Conservation (phyloP, 2,113 vertebrate genomes). For the Grammomys surdaster region DNA sequence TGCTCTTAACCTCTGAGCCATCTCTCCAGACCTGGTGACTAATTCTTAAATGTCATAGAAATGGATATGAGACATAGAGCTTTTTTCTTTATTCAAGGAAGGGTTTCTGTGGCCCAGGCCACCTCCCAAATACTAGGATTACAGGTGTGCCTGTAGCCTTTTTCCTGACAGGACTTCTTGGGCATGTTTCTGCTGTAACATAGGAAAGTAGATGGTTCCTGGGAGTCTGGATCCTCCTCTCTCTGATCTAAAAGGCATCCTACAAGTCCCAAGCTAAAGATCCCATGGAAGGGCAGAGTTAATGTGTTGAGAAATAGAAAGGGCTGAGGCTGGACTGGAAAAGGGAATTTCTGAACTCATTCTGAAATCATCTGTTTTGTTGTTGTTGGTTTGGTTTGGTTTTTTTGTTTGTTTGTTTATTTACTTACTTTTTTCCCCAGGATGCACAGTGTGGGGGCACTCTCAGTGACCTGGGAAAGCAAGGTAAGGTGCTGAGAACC, state of each 20-base stretch:
- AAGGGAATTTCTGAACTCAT: background rate
- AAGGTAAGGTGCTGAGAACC: constrained; percentile 88
- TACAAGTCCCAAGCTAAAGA: background rate
- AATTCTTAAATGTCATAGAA: background rate
- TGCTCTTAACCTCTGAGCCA: no score
- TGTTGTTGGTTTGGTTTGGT: background rate
- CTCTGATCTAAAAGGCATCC: constrained; percentile 21
- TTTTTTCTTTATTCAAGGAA: background rate
- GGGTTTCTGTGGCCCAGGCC: background rate
- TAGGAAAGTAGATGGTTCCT: background rate
- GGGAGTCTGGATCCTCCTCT: background rate
- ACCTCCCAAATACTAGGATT: background rate
- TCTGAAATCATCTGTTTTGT: constrained; percentile 12
- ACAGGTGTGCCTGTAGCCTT: background rate
- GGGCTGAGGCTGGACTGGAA: background rate
- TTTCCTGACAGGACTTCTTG: constrained; percentile 21
- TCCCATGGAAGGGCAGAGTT: constrained; percentile 32
- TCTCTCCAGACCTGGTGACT: background rate
- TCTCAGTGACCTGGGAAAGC: constrained; percentile 92
- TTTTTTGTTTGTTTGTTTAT: background rate
- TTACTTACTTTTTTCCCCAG: constrained; percentile 80
- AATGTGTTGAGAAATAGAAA: background rate
- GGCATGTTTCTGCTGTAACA: background rate
- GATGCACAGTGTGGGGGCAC: constrained; percentile 86
- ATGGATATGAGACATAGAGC: background rate